These are phyloP conservation scores for Drosophila takahashii DNA, from an alignment of 1,140 invertebrate species.

Conservation along the genomic window DNA sequence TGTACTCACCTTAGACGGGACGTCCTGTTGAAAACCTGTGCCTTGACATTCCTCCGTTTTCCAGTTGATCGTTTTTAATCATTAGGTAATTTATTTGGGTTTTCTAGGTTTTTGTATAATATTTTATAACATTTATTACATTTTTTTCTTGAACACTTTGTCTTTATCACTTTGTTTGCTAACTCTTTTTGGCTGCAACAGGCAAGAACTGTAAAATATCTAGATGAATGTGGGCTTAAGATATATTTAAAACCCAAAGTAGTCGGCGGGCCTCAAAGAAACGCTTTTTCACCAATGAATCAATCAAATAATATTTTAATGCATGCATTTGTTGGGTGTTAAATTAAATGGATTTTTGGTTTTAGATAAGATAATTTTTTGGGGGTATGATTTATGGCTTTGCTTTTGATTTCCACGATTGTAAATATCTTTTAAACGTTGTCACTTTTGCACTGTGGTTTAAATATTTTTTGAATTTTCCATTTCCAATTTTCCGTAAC, in stretches of 20 bases:
- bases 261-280: constrained; percentile 14
- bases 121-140: constrained; percentile 66
- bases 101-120: constrained; percentile 43
- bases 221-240: constrained; percentile 48
- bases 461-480: constrained; percentile 30
- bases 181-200: constrained; percentile 64
- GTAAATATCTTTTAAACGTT: constrained; percentile 5
- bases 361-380: constrained; percentile 29
- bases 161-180: constrained; percentile 75
- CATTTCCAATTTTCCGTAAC: constrained; percentile 31
- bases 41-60: constrained; percentile 38
- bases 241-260: constrained; percentile 10
- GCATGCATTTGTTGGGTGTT: constrained; percentile 50
- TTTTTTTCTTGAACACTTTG: constrained; percentile 79
- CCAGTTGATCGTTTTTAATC: constrained; percentile 24
- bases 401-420: neutral
- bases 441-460: constrained; percentile 7
- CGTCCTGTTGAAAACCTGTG: constrained; percentile 34
- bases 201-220: constrained; percentile 64
- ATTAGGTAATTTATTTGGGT: constrained; percentile 24
- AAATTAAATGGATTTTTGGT: constrained; percentile 25
- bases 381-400: constrained; percentile 2
- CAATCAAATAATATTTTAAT: constrained; percentile 76
- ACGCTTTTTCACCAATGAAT: constrained; percentile 44
- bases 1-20: constrained; percentile 69